Conservation (phyloP, 2,797 vertebrate species). For the Sebastes taczanowskii region DNA sequence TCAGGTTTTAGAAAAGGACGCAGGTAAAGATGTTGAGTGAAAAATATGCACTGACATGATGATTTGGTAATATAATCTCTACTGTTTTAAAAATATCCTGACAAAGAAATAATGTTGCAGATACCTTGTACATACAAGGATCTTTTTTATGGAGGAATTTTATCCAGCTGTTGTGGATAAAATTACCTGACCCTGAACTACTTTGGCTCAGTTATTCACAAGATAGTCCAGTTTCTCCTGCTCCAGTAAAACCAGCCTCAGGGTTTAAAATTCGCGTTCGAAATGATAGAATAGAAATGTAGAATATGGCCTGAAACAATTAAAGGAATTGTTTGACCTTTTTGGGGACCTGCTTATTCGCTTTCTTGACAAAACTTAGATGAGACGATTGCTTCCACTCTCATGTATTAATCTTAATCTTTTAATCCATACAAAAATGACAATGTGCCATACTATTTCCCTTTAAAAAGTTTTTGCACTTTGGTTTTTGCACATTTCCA, state of each 20-base stretch:
- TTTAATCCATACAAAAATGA: not conserved
- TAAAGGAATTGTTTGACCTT: too few relatives aligned
- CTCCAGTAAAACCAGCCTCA: conserved; percentile 4
- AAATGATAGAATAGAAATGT: not conserved
- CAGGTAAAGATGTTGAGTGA: not conserved
- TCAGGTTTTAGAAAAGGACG: not conserved
- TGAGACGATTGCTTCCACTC: not conserved
- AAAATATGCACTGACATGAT: not conserved
- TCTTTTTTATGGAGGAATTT: not conserved
- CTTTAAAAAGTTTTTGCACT: not conserved
- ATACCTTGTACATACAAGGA: not conserved
- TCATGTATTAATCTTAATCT: not conserved
- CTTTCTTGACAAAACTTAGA: not conserved
- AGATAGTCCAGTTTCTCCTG: conserved; percentile 4
- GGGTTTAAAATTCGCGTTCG: not conserved
- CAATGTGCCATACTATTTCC: not conserved
- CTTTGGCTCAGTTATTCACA: not conserved
- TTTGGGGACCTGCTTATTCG: too few relatives aligned
- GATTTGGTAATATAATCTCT: not conserved
- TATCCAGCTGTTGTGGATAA: conserved; percentile 18
- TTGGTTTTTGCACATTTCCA: not conserved
- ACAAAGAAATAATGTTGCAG: not conserved
- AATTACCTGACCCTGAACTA: conserved; percentile 28
- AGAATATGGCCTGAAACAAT: not conserved
- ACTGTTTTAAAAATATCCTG: not conserved